A percentile compares a stretch with the other conserved stretches of the same genome.
These are phyloP conservation scores for Rhagoletis pomonella DNA, from an alignment of 1,140 invertebrate genomes.

Conservation along the genomic window DNA sequence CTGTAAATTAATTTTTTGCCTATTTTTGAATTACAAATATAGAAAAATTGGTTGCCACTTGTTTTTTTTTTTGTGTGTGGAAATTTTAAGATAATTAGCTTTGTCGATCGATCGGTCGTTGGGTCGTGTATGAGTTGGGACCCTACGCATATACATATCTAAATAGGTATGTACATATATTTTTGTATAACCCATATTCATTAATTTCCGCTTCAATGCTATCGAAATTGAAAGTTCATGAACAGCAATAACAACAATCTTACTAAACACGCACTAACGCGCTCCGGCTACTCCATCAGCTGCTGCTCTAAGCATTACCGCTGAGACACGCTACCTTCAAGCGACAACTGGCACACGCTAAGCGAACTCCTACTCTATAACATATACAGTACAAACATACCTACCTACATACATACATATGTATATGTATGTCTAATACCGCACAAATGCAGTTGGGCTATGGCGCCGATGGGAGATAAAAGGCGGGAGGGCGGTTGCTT, in stretches of 20 bases:
- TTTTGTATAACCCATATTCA: slow-evolving; percentile 26
- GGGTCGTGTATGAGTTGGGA: not conserved
- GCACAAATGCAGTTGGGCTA: not conserved
- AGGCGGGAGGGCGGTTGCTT: not conserved
- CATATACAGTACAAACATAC: not conserved
- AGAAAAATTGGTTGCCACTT: too few relatives aligned
- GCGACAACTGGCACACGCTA: slow-evolving; percentile 31
- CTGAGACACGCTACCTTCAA: slow-evolving; percentile 46
- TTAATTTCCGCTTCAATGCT: slow-evolving; percentile 48
- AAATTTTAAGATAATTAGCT: not conserved
- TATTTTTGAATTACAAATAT: too few relatives aligned
- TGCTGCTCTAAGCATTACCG: not conserved
- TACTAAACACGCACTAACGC: slow-evolving; percentile 49
- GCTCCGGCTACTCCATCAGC: slow-evolving; percentile 3
- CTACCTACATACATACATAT: too few relatives aligned
- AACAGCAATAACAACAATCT: slow-evolving; percentile 43
- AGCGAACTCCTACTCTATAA: slow-evolving; percentile 16
- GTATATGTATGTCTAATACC: not conserved
- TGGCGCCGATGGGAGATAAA: not conserved
- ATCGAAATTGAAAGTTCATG: slow-evolving; percentile 52
- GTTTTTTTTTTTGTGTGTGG: too few relatives aligned
- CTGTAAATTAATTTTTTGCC: too few relatives aligned
- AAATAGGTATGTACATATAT: not conserved
- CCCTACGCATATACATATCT: not conserved
- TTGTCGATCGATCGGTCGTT: not conserved